Evolutionary conservation across 1,140 invertebrate species (phyloP), one percentile per base, ranked within the genome.

Genomic region (Anastatus disparis): DNA sequence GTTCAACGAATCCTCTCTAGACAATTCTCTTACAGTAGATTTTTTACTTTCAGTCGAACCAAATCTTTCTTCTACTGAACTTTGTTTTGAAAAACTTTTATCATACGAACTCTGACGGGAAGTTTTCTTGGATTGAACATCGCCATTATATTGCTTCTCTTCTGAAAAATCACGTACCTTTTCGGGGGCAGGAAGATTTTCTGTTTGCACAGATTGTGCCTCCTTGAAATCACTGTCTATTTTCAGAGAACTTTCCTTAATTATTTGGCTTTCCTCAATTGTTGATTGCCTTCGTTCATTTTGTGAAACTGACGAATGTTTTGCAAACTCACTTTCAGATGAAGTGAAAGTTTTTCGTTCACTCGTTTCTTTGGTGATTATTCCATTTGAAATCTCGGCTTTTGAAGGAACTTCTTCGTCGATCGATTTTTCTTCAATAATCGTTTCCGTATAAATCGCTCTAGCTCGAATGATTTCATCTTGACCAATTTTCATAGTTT

Each of bases 341-440:
- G 29, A 24, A 38, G 52, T 52, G 0, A 31, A 64, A 26, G 61
- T 7, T 29, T 52, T 50, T 64, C 50, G 24, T 42, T 65, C 48
- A 24, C 20, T 17, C 20, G 15, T 42, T 44, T 66, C 64, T 44
- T 44, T 42, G 9, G 7, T 40, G 27, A 64, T 26, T 26, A 40
- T 1, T 1, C 29, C 22, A 12, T 31, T 35, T 3, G 62, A 52
- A 3, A 20, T 15, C 13, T 22, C 26, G 8, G 40, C 52, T 4
- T 13, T 24, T 24, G 22, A 3, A 1, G 0, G 13, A 48, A 35
- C 0, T 15, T 53, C 58, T 77, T 87, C 87, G n/a, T 88, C 88
- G 38, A 86, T 85, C 2, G 88, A 87, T 74, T 83, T 85, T 73
- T 89, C 89, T 75, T 89, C 89, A 24, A 85, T 83, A 0, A 83